Conservation (phyloP, 1,140 invertebrate genomes). For the Choristoneura fumiferana region DNA sequence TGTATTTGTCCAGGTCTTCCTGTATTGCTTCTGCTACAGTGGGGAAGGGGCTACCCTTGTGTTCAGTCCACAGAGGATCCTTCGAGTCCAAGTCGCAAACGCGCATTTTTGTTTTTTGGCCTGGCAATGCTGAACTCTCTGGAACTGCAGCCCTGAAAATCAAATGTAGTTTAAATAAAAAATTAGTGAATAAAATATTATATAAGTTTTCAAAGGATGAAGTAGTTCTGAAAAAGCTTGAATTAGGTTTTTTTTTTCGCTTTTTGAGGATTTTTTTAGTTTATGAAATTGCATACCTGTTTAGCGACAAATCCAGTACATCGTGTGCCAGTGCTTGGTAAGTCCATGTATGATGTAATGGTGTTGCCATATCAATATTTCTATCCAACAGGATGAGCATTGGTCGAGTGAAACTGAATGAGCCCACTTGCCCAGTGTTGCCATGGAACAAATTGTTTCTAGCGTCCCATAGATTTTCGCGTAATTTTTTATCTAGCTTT, state of each 20-base stretch:
- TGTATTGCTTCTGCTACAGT: conserved; percentile 98
- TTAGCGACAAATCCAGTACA: conserved; percentile 94
- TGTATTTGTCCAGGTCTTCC: conserved; percentile 97
- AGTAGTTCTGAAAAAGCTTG: no score
- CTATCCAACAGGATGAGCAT: conserved; percentile 96
- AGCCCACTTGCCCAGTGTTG: conserved; percentile 87
- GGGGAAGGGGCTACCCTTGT: conserved; percentile 98
- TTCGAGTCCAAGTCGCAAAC: conserved; percentile 94
- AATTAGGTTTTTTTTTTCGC: no score
- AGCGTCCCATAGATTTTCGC: conserved; percentile 97
- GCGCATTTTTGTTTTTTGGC: conserved; percentile 86
- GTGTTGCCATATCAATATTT: conserved; percentile 97
- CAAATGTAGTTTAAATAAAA: no score
- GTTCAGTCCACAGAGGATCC: conserved; percentile 95
- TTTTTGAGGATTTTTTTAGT: no score
- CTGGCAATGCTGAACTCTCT: conserved; percentile 73
- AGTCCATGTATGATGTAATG: conserved; percentile 99
- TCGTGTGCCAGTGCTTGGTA: conserved; percentile 99
- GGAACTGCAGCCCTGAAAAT: conserved; percentile 66
- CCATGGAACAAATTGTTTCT: conserved; percentile 97
- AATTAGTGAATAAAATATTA: no score
- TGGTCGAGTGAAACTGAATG: conserved; percentile 94
- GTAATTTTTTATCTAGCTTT: conserved; percentile 97
- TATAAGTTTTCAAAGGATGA: no score
- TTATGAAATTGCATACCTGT: conserved; percentile 73